Evolutionary conservation across 1,140 invertebrate species (phyloP).

Genomic region (Drosophila murphyi): DNA sequence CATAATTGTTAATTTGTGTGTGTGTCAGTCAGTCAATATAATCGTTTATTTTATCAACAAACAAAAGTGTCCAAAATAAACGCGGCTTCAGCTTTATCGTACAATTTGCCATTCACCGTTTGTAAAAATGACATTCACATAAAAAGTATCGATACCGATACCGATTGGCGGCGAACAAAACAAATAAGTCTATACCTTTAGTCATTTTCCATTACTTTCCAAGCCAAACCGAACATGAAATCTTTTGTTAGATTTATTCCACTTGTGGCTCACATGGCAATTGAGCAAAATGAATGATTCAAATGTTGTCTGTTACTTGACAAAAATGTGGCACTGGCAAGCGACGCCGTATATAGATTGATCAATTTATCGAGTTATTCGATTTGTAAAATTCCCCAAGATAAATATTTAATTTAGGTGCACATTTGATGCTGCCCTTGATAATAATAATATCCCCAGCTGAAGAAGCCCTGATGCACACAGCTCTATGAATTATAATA

Average conservation of each 20-base stretch:
- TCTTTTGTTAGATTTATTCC: background rate
- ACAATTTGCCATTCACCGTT: slow-evolving; percentile 18
- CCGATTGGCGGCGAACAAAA: no score
- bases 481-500: slow-evolving; percentile 25
- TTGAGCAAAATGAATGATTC: background rate
- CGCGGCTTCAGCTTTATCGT: slow-evolving; percentile 38
- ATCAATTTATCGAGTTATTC: background rate
- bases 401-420: slow-evolving; percentile 4
- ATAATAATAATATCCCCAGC: no score
- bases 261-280: background rate
- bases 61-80: slow-evolving; percentile 27
- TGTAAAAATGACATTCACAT: background rate
- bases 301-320: slow-evolving; percentile 5
- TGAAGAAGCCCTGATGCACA: background rate
- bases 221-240: background rate
- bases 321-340: background rate
- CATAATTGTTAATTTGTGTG: slow-evolving; percentile 40
- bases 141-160: slow-evolving; percentile 1
- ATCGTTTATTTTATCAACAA: slow-evolving; percentile 29
- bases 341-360: background rate
- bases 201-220: background rate
- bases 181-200: background rate
- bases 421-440: background rate
- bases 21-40: slow-evolving; percentile 1
- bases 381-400: background rate